These are phyloP conservation scores for Anthrax anthrax DNA, from an alignment of 2,888 invertebrate species.

Conservation along the genomic window DNA sequence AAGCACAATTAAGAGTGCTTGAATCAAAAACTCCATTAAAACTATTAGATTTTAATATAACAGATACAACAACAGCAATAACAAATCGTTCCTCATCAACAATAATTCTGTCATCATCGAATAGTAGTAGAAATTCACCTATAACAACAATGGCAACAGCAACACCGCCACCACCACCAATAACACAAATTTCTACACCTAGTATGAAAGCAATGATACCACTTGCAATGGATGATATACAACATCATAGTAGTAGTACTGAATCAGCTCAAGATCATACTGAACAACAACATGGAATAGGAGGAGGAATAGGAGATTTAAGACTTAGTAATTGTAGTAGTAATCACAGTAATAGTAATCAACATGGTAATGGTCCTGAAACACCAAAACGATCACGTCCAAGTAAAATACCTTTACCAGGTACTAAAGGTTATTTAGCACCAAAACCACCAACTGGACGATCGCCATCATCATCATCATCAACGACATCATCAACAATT, in stretches of 20 bases:
- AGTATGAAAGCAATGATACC: constrained; percentile 46
- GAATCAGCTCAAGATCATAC: constrained; percentile 48
- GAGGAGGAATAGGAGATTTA: constrained; percentile 1
- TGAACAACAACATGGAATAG: constrained; percentile 22
- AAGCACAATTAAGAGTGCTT: constrained; percentile 58
- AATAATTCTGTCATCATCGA: constrained; percentile 27
- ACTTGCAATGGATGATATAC: constrained; percentile 37
- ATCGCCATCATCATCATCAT: constrained; percentile 27
- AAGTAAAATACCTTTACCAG: constrained; percentile 57
- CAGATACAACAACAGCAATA: constrained; percentile 9
- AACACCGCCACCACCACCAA: no score
- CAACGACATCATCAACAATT: constrained; percentile 19
- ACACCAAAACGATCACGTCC: constrained; percentile 38
- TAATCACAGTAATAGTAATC: not conserved
- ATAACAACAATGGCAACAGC: no score
- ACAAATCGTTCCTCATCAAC: constrained; percentile 32
- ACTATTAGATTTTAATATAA: constrained; percentile 13
- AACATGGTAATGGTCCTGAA: constrained; percentile 6
- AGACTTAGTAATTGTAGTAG: constrained; percentile 4
- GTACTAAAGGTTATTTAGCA: constrained; percentile 41
- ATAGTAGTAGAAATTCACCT: constrained; percentile 22
- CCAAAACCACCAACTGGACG: constrained; percentile 44
- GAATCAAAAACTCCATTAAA: constrained; percentile 37
- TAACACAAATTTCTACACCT: constrained; percentile 37
- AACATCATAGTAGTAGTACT: constrained; percentile 44